Evolutionary conservation across 2,797 vertebrate genomes (phyloP).

Genomic region (Morelia viridis): DNA sequence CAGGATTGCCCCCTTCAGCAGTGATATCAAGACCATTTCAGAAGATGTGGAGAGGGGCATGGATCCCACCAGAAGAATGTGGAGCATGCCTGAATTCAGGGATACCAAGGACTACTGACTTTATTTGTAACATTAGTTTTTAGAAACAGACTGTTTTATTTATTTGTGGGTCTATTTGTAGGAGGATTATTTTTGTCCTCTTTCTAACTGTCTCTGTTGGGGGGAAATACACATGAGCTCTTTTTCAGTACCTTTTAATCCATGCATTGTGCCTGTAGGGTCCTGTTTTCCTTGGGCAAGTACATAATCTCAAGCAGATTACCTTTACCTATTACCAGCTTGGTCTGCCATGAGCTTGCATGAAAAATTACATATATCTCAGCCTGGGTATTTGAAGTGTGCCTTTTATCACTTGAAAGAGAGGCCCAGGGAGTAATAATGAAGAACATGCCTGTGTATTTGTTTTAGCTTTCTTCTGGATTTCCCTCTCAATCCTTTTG

Average conservation of each 20-base stretch:
- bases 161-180: conserved; percentile 11
- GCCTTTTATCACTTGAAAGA: not conserved
- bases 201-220: conserved; percentile 10
- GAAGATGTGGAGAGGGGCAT: conserved; percentile 86
- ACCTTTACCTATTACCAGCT: not conserved
- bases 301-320: not conserved
- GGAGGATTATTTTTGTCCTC: conserved; percentile 21
- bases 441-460: not conserved
- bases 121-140: conserved; percentile 44
- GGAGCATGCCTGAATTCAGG: conserved; percentile 94
- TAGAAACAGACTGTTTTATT: conserved; percentile 40
- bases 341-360: not conserved
- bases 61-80: conserved; percentile 78
- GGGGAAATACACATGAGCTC: not conserved
- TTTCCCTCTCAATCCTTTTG: conserved; percentile 29
- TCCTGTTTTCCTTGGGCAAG: not conserved
- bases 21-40: conserved; percentile 84
- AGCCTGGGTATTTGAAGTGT: not conserved
- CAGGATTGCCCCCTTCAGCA: conserved; percentile 90
- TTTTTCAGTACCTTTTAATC: not conserved
- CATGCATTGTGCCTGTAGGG: not conserved
- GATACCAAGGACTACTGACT: conserved; percentile 69
- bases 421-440: not conserved
- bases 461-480: not conserved
- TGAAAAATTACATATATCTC: not conserved